These are phyloP conservation scores for Habropoda laboriosa DNA, from an alignment of 1,140 invertebrate species.

Conservation along the genomic window DNA sequence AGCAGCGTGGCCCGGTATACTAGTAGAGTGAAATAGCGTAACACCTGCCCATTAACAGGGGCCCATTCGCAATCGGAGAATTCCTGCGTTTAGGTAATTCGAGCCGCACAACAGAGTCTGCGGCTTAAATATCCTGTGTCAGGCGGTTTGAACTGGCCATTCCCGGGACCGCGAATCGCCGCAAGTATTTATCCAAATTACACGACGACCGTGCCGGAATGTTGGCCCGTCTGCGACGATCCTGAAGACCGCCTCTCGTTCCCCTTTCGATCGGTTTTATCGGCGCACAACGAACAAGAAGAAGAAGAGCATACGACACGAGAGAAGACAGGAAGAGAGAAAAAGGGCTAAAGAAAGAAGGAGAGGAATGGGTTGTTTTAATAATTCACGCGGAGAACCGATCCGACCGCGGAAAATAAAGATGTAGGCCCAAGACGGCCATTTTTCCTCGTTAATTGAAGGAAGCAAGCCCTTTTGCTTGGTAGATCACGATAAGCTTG, in stretches of 20 bases:
- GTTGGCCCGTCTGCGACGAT: slow-evolving; percentile 24
- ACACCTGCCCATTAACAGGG: slow-evolving; percentile 49
- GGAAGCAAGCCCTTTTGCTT: slow-evolving; percentile 62
- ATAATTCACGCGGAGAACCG: slow-evolving; percentile 49
- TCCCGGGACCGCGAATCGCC: slow-evolving; percentile 33
- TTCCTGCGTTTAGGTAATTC: slow-evolving; percentile 57
- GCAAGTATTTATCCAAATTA: slow-evolving; percentile 54
- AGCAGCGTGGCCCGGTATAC: not conserved
- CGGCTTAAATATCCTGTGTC: slow-evolving; percentile 53
- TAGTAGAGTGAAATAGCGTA: slow-evolving; percentile 18
- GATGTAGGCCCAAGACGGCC: slow-evolving; percentile 44
- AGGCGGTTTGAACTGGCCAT: slow-evolving; percentile 26
- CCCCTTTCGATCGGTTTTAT: slow-evolving; percentile 33
- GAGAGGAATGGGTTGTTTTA: slow-evolving; percentile 28
- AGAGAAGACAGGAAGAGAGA: not conserved
- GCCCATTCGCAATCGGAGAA: slow-evolving; percentile 51
- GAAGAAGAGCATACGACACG: not conserved
- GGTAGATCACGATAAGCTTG: slow-evolving; percentile 66
- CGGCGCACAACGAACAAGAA: not conserved
- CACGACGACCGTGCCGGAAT: slow-evolving; percentile 42
- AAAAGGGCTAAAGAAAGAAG: not conserved
- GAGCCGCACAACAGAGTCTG: slow-evolving; percentile 44
- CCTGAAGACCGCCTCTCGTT: slow-evolving; percentile 11
- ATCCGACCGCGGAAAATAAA: slow-evolving; percentile 54
- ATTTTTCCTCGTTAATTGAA: slow-evolving; percentile 69